These are phyloP conservation scores for Hozukius guyotensis DNA, from an alignment of 2,797 vertebrate genomes.

Conservation along the genomic window DNA sequence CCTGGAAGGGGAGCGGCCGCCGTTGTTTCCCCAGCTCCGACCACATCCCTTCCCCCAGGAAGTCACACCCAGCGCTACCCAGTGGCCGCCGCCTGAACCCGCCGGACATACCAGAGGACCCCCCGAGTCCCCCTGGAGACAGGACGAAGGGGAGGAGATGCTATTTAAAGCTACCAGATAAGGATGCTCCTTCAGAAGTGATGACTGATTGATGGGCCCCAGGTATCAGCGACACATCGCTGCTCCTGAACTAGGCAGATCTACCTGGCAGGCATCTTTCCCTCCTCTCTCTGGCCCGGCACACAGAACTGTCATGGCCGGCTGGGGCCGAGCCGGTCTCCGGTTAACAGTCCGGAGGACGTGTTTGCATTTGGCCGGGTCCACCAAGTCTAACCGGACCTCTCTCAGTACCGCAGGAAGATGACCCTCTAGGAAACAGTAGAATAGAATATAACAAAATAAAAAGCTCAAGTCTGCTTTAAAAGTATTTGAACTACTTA, in stretches of 20 bases:
- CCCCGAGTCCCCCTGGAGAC: slow-evolving; percentile 89
- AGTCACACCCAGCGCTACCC: slow-evolving; percentile 86
- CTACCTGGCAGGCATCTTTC: slow-evolving; percentile 90
- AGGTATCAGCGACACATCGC: neutral
- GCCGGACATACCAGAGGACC: slow-evolving; percentile 86
- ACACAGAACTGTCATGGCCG: slow-evolving; percentile 83
- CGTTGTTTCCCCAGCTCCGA: slow-evolving; percentile 85
- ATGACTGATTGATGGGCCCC: neutral
- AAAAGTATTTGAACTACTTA: slow-evolving; percentile 62
- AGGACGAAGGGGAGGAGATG: neutral
- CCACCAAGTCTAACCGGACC: slow-evolving; percentile 85
- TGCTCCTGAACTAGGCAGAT: neutral
- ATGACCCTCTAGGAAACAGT: slow-evolving; percentile 75
- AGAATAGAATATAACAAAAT: neutral
- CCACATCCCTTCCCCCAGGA: slow-evolving; percentile 94
- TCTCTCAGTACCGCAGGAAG: slow-evolving; percentile 82
- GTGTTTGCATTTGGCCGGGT: slow-evolving; percentile 77
- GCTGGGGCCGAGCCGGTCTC: neutral
- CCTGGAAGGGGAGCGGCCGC: slow-evolving; percentile 53
- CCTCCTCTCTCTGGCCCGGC: slow-evolving; percentile 89
- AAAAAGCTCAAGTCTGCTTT: neutral
- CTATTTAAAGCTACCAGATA: neutral
- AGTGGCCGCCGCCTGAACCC: slow-evolving; percentile 71
- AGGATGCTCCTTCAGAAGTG: neutral
- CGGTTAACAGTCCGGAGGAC: slow-evolving; percentile 75